Conservation (phyloP, 2,797 vertebrate species). For the Rhinatrema bivittatum region DNA sequence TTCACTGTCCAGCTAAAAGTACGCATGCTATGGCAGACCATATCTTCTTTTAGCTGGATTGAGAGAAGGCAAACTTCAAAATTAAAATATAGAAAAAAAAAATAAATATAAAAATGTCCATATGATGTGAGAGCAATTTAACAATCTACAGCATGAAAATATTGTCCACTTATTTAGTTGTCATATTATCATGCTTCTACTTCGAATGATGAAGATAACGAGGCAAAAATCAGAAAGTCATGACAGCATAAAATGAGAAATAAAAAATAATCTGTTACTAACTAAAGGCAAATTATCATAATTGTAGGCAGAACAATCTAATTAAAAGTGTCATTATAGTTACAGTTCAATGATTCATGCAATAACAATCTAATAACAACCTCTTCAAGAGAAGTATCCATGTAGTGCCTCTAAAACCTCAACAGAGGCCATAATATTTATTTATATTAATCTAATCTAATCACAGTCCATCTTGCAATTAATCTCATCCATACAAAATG, state of each 20-base stretch:
- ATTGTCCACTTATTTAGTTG: background rate
- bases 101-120: background rate
- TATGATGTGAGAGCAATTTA: background rate
- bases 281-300: constrained; percentile 18
- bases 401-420: background rate
- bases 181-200: rapidly evolving
- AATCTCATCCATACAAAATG: constrained; percentile 17
- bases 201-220: background rate
- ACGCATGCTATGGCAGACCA: too few species aligned
- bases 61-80: too few species aligned
- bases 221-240: background rate
- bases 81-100: too few species aligned
- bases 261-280: constrained; percentile 6
- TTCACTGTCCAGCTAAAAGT: too few species aligned
- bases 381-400: constrained; percentile 3
- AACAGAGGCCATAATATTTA: background rate
- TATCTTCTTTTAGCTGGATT: too few species aligned
- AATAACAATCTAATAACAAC: constrained; percentile 20
- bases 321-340: constrained; percentile 16
- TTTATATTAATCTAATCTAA: background rate
- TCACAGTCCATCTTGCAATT: constrained; percentile 11
- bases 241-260: background rate
- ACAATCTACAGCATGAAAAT: too few species aligned
- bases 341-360: constrained; percentile 17
- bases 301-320: constrained; percentile 9